Conservation (phyloP, 2,113 vertebrate species). For the Catharus fuscescens region DNA sequence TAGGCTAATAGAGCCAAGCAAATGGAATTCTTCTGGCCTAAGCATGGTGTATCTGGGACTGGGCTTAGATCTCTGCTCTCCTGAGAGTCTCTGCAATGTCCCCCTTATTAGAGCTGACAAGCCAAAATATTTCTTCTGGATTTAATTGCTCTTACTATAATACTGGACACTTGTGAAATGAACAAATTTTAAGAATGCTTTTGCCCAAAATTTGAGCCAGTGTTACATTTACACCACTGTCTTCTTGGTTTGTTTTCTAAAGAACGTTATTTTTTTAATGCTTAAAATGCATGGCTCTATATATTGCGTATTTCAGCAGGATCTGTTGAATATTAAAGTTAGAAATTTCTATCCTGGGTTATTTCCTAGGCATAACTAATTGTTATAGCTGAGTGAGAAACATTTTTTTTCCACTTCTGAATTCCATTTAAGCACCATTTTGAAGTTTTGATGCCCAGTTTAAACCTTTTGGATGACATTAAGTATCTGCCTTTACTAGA, state of each 20-base stretch:
- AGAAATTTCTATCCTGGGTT: not conserved
- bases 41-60: not conserved
- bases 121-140: not conserved
- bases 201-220: not conserved
- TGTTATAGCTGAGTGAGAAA: not conserved
- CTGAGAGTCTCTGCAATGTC: not conserved
- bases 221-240: not conserved
- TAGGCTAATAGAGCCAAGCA: not conserved
- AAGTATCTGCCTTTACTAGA: conserved; percentile 3
- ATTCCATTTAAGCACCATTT: not conserved
- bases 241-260: not conserved
- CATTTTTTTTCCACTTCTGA: not conserved
- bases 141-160: not conserved
- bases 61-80: not conserved
- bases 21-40: not conserved
- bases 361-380: not conserved
- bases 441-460: not conserved
- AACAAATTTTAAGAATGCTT: not conserved
- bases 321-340: not conserved
- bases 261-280: not conserved
- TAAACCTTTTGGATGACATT: not conserved
- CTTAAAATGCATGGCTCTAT: conserved; percentile 6
- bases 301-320: not conserved
- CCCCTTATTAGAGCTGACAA: not conserved
- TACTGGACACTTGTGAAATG: not conserved